Evolutionary conservation across 2,797 vertebrate species (phyloP).

Genomic region (Dendrocincla tyrannina): DNA sequence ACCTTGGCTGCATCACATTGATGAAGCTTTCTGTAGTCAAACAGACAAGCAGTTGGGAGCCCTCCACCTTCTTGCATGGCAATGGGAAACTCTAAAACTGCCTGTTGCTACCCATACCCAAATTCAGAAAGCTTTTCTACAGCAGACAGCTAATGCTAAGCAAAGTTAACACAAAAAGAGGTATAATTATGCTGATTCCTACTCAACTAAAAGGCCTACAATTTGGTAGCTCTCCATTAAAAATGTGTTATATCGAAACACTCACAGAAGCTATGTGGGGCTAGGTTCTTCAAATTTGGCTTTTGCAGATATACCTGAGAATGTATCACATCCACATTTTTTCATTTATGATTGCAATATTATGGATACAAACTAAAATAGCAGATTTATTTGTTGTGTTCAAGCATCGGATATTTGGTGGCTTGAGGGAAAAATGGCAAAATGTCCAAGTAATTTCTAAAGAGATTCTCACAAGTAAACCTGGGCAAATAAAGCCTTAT

Average conservation of each 20-base stretch:
- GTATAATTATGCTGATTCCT: background rate
- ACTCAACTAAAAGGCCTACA: background rate
- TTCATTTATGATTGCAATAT: background rate
- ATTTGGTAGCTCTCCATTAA: background rate
- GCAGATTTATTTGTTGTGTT: background rate
- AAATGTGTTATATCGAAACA: background rate
- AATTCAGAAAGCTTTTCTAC: background rate
- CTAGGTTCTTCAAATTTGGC: background rate
- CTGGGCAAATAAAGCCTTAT: background rate
- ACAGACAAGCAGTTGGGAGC: background rate
- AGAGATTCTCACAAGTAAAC: background rate
- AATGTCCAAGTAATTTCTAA: background rate
- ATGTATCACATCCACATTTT: background rate
- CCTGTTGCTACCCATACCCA: background rate
- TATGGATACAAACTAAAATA: background rate
- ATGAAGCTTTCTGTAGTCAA: background rate
- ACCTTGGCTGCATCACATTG: background rate
- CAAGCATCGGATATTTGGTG: background rate
- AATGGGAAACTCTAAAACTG: background rate
- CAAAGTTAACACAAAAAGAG: background rate
- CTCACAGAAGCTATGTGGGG: background rate
- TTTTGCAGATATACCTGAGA: background rate
- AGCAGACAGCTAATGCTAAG: too few relatives aligned
- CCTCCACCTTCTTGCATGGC: background rate
- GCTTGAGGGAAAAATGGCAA: background rate